Conservation (phyloP, 2,888 invertebrate species). For the Tetragonisca angustula region DNA sequence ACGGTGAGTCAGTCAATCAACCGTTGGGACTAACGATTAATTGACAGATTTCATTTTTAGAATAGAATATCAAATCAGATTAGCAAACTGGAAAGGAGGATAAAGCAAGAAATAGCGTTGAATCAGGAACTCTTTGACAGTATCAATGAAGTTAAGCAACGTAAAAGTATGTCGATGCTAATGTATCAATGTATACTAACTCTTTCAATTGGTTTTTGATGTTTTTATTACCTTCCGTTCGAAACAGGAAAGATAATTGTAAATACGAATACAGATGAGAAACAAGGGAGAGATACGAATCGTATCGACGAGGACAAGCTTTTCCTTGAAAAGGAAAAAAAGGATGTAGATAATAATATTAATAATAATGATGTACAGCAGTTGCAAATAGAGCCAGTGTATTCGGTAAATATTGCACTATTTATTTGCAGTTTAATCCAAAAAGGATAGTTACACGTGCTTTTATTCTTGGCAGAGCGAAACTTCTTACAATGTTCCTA, state of each 20-base stretch:
- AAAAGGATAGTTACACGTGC: background rate
- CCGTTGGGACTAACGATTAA: background rate
- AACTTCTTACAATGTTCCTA: slow-evolving; percentile 68
- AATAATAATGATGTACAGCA: slow-evolving; percentile 17
- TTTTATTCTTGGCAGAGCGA: slow-evolving; percentile 58
- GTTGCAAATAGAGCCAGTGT: slow-evolving; percentile 22
- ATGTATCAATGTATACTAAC: no score
- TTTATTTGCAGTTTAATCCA: no score
- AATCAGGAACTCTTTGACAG: slow-evolving; percentile 75
- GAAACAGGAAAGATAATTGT: slow-evolving; percentile 46
- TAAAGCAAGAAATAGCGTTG: slow-evolving; percentile 75
- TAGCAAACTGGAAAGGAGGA: slow-evolving; percentile 73
- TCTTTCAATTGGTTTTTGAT: background rate
- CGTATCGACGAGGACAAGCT: slow-evolving; percentile 16
- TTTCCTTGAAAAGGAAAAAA: slow-evolving; percentile 41
- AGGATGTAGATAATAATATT: slow-evolving; percentile 10
- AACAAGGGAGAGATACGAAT: background rate
- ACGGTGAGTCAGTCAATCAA: slow-evolving; percentile 63
- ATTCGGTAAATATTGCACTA: slow-evolving; percentile 49
- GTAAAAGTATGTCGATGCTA: slow-evolving; percentile 68
- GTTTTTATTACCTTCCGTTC: background rate
- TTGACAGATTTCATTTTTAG: slow-evolving; percentile 57
- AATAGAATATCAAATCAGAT: slow-evolving; percentile 75
- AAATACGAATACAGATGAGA: slow-evolving; percentile 22
- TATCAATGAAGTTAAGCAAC: slow-evolving; percentile 68